These are phyloP conservation scores for Hetaerina americana DNA, from an alignment of 1,140 invertebrate species.

Conservation along the genomic window DNA sequence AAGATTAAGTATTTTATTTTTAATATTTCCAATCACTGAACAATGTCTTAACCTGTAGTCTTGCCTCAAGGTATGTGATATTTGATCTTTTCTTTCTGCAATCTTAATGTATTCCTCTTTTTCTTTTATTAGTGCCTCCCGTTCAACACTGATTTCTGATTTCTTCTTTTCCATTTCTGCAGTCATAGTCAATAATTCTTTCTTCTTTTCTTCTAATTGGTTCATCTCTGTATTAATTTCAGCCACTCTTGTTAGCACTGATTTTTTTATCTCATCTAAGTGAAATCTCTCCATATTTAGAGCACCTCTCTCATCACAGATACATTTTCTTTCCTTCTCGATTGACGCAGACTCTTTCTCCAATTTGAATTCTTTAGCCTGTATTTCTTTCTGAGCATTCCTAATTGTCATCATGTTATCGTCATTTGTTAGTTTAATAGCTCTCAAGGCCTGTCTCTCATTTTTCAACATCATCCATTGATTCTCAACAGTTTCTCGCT, in stretches of 20 bases:
- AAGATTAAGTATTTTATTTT: neutral
- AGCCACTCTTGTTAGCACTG: too few species aligned
- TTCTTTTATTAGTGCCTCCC: neutral
- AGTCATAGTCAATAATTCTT: neutral
- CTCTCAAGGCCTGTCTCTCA: neutral
- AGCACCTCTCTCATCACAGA: too few species aligned
- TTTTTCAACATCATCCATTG: neutral
- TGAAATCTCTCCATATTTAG: too few species aligned
- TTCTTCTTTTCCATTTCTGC: neutral
- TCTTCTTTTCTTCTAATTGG: neutral
- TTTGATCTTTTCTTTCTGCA: neutral
- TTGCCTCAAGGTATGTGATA: neutral
- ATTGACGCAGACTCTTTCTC: too few species aligned
- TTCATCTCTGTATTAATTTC: too few species aligned
- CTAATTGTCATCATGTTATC: neutral
- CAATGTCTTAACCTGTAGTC: neutral
- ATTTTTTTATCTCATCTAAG: too few species aligned
- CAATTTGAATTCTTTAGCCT: too few species aligned
- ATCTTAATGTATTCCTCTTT: neutral
- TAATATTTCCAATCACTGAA: neutral
- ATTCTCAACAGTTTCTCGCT: neutral
- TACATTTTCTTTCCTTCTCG: too few species aligned
- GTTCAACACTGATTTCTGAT: neutral
- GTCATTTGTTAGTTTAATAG: neutral
- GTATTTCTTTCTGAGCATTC: neutral